A percentile compares a stretch with the other conserved stretches of the same genome.
phyloP scores from a whole-genome alignment of 1,140 invertebrate genomes.

The Matsumurasca onukii region DNA sequence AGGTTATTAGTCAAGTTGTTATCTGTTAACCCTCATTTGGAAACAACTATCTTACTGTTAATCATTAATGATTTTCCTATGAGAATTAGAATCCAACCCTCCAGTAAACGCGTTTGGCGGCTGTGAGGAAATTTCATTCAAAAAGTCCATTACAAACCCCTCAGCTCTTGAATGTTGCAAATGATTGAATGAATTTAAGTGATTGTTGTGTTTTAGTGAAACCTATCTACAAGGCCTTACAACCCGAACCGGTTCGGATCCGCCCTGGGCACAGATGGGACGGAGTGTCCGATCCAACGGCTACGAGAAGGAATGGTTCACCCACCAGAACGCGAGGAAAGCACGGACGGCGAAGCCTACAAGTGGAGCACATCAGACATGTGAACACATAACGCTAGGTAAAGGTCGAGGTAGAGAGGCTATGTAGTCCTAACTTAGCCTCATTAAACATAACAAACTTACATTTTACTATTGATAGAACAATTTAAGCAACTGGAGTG shows the following conservation, averaged over 20 bases:
- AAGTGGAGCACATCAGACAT: conserved; percentile 96
- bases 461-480: no score
- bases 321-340: conserved; percentile 69
- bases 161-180: background rate
- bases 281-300: conserved; percentile 96
- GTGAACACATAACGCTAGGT: no score
- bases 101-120: background rate
- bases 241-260: conserved; percentile 92
- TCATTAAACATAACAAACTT: no score
- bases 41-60: no score
- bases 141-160: background rate
- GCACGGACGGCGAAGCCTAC: conserved; percentile 85
- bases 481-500: no score
- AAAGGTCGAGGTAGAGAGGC: no score
- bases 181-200: background rate
- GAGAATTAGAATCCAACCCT: background rate
- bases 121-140: background rate
- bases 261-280: conserved; percentile 96
- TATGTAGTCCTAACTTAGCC: no score
- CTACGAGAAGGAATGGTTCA: conserved; percentile 91
- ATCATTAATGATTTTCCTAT: no score
- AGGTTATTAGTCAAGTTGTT: no score
- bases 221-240: conserved; percentile 75
- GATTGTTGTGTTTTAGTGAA: conserved; percentile 37
- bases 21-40: no score